Evolutionary conservation across 2,797 vertebrate species (phyloP).

Genomic region (Erethizon dorsatum): DNA sequence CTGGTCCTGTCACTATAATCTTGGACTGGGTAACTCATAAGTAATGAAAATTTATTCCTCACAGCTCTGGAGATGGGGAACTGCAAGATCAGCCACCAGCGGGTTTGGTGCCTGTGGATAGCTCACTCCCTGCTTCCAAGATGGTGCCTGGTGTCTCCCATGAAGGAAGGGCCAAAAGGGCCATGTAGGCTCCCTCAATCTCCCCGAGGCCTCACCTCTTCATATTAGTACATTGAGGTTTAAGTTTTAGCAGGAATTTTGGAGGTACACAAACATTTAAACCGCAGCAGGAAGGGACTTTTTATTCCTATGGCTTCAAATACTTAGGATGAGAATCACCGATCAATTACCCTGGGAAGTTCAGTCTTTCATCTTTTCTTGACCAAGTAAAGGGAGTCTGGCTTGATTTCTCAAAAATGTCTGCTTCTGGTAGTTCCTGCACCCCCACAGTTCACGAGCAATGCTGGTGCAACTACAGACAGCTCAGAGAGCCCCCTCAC

Average conservation of each 20-base stretch:
- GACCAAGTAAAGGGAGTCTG: background rate
- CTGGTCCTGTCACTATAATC: background rate
- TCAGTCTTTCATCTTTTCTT: conserved; percentile 28
- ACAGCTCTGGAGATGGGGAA: background rate
- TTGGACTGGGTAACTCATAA: background rate
- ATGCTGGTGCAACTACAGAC: background rate
- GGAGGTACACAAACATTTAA: background rate
- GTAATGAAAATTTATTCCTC: no score
- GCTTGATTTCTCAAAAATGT: background rate
- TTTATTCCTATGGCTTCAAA: conserved; percentile 7
- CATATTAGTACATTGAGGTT: background rate
- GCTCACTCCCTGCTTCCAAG: background rate
- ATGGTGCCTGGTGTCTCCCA: no score
- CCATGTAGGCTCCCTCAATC: background rate
- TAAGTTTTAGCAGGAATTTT: background rate
- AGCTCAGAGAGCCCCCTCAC: background rate
- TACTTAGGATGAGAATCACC: background rate
- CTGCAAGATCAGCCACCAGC: background rate
- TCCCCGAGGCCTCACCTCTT: background rate
- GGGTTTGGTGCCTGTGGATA: background rate
- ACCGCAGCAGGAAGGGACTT: background rate
- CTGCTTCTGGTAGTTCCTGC: background rate
- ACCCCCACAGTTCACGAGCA: background rate
- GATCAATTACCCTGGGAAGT: background rate
- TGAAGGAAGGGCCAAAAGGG: background rate